A percentile compares a stretch with the other conserved stretches of the same genome.
phyloP scores from a whole-genome alignment of 1,140 invertebrate species.

The Diorhabda elongata region DNA sequence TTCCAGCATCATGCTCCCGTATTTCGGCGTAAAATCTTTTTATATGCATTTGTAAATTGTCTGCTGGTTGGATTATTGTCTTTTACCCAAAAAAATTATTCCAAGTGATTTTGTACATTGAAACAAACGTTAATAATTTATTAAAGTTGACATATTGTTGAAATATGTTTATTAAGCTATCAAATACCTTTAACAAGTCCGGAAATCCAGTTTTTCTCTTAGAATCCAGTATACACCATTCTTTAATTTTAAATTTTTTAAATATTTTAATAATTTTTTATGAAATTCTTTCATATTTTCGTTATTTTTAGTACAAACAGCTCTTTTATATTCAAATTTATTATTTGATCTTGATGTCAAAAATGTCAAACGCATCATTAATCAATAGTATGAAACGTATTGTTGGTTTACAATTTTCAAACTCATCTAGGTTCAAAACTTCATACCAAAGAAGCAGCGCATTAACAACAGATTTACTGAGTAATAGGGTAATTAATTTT shows the following conservation, averaged over 20 bases:
- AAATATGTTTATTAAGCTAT: conserved; percentile 35
- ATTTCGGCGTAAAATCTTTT: conserved; percentile 13
- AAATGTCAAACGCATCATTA: conserved; percentile 40
- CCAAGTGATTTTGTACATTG: conserved; percentile 47
- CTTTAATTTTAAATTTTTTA: conserved; percentile 24
- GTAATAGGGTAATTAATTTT: conserved; percentile 11
- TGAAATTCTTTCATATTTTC: conserved; percentile 24
- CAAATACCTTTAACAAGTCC: conserved; percentile 36
- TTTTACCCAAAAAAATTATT: conserved; percentile 41
- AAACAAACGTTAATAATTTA: conserved; percentile 28
- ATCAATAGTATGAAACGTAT: conserved; percentile 3
- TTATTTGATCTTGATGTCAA: conserved; percentile 34
- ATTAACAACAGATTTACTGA: conserved; percentile 14
- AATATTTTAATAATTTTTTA: conserved; percentile 22
- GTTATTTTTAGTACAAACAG: conserved; percentile 19
- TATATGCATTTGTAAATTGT: conserved; percentile 38
- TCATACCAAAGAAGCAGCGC: background rate
- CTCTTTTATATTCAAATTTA: conserved; percentile 27
- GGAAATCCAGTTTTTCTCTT: conserved; percentile 36
- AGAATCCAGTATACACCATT: conserved; percentile 18
- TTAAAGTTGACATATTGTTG: conserved; percentile 29
- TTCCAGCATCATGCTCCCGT: background rate
- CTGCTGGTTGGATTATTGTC: conserved; percentile 43
- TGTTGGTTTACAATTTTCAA: conserved; percentile 11
- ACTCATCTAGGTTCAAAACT: conserved; percentile 4